Evolutionary conservation across 2,113 vertebrate genomes (phyloP).

Genomic region (Serilophus lunatus): DNA sequence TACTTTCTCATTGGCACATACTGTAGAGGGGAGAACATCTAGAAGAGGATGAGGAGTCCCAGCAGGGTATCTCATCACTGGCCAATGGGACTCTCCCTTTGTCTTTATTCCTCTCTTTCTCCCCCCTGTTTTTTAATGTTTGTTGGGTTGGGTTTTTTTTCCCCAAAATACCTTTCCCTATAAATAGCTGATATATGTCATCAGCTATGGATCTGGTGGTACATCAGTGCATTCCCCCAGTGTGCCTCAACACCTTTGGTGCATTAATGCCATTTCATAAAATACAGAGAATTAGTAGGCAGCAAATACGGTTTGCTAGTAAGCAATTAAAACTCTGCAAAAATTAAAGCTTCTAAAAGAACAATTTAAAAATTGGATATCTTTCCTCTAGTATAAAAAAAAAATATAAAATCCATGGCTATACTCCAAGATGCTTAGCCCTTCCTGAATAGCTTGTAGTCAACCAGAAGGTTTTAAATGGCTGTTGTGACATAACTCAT

Average conservation of each 20-base stretch:
- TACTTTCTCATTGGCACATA: rapidly evolving
- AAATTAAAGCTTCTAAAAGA: not conserved
- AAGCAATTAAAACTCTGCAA: not conserved
- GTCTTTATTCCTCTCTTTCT: not conserved
- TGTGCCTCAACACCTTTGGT: rapidly evolving
- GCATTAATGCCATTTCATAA: rapidly evolving
- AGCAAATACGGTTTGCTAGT: not conserved
- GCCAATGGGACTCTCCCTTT: not conserved
- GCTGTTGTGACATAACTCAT: not conserved
- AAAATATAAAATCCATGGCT: not conserved
- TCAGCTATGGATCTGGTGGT: not conserved
- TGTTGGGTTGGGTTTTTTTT: not conserved
- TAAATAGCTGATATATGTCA: not conserved
- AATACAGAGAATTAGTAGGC: not conserved
- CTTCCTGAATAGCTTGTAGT: not conserved
- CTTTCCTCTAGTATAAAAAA: not conserved
- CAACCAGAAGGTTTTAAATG: not conserved
- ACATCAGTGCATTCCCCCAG: not conserved
- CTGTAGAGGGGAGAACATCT: not conserved
- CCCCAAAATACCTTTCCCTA: not conserved
- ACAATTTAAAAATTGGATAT: not conserved
- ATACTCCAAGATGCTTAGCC: not conserved
- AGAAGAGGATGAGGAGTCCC: not conserved
- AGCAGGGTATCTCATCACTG: not conserved
- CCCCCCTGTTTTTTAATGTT: too few relatives aligned